Evolutionary conservation across 2,888 invertebrate genomes (phyloP).

Genomic region (Ephialtes manifestator): DNA sequence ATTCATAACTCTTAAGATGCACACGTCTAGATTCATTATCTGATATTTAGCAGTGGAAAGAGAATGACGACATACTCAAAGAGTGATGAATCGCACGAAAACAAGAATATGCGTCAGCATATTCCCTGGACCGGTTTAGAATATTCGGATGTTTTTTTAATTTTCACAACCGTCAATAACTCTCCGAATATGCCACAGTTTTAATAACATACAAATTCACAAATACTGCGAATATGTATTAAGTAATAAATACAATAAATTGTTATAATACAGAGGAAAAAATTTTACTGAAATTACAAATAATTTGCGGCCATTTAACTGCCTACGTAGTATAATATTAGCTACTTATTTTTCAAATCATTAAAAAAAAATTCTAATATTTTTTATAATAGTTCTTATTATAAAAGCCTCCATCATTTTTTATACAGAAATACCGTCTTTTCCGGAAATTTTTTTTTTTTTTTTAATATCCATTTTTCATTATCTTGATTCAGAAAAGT

Average conservation of each 20-base stretch:
- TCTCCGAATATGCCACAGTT: neutral
- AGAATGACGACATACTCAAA: neutral
- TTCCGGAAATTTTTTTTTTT: neutral
- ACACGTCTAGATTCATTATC: neutral
- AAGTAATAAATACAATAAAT: neutral
- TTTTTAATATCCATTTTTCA: neutral
- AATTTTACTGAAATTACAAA: no score
- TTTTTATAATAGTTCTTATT: no score
- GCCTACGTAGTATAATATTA: no score
- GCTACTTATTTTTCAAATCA: no score
- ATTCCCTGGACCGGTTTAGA: neutral
- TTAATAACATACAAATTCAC: neutral
- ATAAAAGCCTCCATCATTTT: no score
- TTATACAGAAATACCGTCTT: no score
- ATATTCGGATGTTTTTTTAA: neutral
- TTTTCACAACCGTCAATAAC: neutral
- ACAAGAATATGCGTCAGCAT: neutral
- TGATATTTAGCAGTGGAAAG: neutral
- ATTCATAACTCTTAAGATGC: neutral
- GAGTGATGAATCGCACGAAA: neutral
- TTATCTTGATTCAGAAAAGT: neutral
- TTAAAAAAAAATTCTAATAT: no score
- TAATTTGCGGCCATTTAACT: no score
- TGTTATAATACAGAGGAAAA: neutral
- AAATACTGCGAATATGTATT: no score